Conservation (phyloP, 2,888 invertebrate genomes). For the Clostera curtula region DNA sequence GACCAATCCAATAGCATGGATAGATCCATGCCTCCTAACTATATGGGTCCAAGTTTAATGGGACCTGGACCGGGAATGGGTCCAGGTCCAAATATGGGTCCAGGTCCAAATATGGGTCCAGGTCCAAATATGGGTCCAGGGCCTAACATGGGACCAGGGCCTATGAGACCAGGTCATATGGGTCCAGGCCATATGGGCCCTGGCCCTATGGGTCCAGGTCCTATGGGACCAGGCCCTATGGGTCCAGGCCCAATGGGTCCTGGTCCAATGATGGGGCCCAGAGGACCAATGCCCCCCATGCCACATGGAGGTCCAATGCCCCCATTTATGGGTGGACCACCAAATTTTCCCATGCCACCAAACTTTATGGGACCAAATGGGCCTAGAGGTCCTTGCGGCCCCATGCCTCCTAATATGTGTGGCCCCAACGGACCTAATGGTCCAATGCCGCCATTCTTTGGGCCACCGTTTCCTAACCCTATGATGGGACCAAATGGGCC, state of each 20-base stretch:
- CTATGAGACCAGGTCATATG: no score
- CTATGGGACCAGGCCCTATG: constrained; percentile 19
- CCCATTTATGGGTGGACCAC: constrained; percentile 51
- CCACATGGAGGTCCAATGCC: constrained; percentile 40
- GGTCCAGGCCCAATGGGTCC: no score
- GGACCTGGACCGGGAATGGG: constrained; percentile 13
- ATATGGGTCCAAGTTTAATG: constrained; percentile 17
- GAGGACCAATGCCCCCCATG: constrained; percentile 23
- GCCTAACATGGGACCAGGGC: constrained; percentile 28
- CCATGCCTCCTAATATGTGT: constrained; percentile 37
- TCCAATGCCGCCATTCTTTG: constrained; percentile 28
- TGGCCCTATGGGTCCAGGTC: constrained; percentile 25
- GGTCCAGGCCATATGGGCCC: constrained; percentile 31
- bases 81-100: constrained; percentile 22
- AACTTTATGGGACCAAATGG: constrained; percentile 60
- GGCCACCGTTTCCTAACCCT: constrained; percentile 26
- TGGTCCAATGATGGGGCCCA: constrained; percentile 38
- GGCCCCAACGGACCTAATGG: constrained; percentile 39
- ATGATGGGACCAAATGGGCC: constrained; percentile 39
- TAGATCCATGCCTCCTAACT: constrained; percentile 25
- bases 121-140: constrained; percentile 27
- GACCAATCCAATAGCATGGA: constrained; percentile 23
- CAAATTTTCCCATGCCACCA: constrained; percentile 56
- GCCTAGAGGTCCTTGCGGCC: constrained; percentile 24
- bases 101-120: constrained; percentile 19